Evolutionary conservation across 2,797 vertebrate species (phyloP).

Genomic region (Enteromius trimaculatus): DNA sequence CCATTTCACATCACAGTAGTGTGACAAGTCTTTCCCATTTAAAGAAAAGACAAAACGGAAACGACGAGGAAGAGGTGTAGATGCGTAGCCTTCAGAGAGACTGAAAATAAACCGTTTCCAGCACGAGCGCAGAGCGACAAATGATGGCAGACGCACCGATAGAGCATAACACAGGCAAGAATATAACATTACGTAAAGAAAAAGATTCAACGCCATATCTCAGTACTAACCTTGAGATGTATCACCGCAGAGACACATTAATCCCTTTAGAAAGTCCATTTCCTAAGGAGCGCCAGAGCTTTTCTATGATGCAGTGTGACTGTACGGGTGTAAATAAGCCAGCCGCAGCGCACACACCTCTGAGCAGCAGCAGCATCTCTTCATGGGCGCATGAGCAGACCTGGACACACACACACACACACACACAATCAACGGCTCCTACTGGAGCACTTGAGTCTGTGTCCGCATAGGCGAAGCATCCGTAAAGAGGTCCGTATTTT

Average conservation of each 20-base stretch:
- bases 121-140: background rate
- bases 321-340: constrained; percentile 63
- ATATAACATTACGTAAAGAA: constrained; percentile 68
- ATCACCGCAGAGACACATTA: constrained; percentile 1
- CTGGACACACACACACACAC: background rate
- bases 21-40: constrained; percentile 48
- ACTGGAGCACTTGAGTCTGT: constrained; percentile 29
- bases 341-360: constrained; percentile 57
- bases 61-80: constrained; percentile 14
- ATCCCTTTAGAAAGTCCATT: constrained; percentile 43
- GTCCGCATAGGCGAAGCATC: constrained; percentile 24
- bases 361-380: constrained; percentile 63
- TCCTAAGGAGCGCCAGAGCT: constrained; percentile 42
- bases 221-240: constrained; percentile 35
- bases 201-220: constrained; percentile 13
- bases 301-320: constrained; percentile 45
- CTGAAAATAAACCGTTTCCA: constrained; percentile 20
- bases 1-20: constrained; percentile 46
- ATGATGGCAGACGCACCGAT: constrained; percentile 52
- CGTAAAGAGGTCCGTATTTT: background rate
- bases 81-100: background rate
- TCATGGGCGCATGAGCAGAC: constrained; percentile 64
- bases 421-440: background rate
- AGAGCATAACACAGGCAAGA: constrained; percentile 59
- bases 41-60: constrained; percentile 39